Percentiles rank a stretch among this genome's conserved stretches.
phyloP scores from a whole-genome alignment of 2,888 invertebrate species.

The Clusia tigrina region DNA sequence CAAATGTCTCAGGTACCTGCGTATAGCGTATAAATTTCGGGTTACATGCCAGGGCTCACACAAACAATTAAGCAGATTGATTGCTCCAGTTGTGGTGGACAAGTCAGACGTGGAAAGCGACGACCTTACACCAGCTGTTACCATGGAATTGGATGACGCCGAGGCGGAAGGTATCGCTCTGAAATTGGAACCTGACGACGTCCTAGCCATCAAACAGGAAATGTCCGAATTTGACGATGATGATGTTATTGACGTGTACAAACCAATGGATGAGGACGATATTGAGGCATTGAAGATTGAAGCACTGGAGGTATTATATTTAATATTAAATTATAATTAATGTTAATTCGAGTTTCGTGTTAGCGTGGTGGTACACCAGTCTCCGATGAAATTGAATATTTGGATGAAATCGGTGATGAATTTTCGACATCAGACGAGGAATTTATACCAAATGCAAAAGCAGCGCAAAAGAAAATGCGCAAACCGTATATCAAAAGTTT shows the following conservation, averaged over 20 bases:
- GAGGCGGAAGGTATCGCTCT: slow-evolving; percentile 35
- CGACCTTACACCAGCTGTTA: slow-evolving; percentile 31
- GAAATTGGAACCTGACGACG: slow-evolving; percentile 38
- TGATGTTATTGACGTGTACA: slow-evolving; percentile 54
- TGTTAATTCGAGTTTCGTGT: neutral
- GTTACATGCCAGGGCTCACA: slow-evolving; percentile 54
- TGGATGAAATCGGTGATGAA: slow-evolving; percentile 51
- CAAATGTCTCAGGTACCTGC: slow-evolving; percentile 50
- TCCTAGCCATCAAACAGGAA: slow-evolving; percentile 48
- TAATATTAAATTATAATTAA: neutral
- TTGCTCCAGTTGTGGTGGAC: slow-evolving; percentile 56
- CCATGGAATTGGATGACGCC: slow-evolving; percentile 36
- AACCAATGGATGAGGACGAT: slow-evolving; percentile 47
- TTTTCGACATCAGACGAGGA: slow-evolving; percentile 47
- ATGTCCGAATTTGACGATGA: slow-evolving; percentile 47
- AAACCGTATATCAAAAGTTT: no score
- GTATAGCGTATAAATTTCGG: slow-evolving; percentile 53
- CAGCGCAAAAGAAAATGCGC: slow-evolving; percentile 20
- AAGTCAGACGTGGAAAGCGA: slow-evolving; percentile 30
- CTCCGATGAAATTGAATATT: slow-evolving; percentile 51
- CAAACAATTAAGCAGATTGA: slow-evolving; percentile 56
- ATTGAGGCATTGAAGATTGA: slow-evolving; percentile 40
- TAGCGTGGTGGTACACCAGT: slow-evolving; percentile 42
- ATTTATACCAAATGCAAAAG: slow-evolving; percentile 38
- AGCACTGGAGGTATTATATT: slow-evolving; percentile 32